Conservation (phyloP, 2,888 invertebrate genomes). For the Himalopsyche tibetana region DNA sequence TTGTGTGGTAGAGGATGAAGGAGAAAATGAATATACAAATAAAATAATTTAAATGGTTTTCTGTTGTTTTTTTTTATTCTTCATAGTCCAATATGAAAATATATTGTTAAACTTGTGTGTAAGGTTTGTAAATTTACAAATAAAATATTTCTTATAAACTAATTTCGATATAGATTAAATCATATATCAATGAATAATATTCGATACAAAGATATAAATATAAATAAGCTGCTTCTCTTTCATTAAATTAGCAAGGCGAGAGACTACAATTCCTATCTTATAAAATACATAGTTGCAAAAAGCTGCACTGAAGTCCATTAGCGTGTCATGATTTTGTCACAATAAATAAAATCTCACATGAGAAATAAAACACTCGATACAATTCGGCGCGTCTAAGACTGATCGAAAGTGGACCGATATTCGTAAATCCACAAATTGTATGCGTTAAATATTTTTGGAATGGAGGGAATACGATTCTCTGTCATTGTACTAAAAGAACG, state of each 20-base stretch:
- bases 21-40: background rate
- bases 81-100: constrained; percentile 60
- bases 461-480: constrained; percentile 60
- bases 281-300: constrained; percentile 51
- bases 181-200: constrained; percentile 51
- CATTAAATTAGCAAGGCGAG: constrained; percentile 49
- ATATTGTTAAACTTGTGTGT: constrained; percentile 59
- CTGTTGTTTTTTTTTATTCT: constrained; percentile 23
- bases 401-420: background rate
- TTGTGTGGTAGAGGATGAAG: too few relatives aligned
- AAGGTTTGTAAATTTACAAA: constrained; percentile 62
- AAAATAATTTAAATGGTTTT: constrained; percentile 14
- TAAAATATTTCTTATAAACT: constrained; percentile 60
- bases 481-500: constrained; percentile 51
- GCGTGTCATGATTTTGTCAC: constrained; percentile 48
- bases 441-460: constrained; percentile 56
- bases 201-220: constrained; percentile 51
- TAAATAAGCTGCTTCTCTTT: constrained; percentile 51
- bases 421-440: constrained; percentile 36
- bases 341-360: constrained; percentile 40
- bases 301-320: constrained; percentile 47
- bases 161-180: constrained; percentile 36
- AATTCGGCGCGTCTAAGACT: constrained; percentile 1
- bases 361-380: constrained; percentile 15
- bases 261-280: constrained; percentile 43